These are phyloP conservation scores for Trematocara stigmaticum DNA, from an alignment of 2,113 vertebrate species.

Conservation along the genomic window DNA sequence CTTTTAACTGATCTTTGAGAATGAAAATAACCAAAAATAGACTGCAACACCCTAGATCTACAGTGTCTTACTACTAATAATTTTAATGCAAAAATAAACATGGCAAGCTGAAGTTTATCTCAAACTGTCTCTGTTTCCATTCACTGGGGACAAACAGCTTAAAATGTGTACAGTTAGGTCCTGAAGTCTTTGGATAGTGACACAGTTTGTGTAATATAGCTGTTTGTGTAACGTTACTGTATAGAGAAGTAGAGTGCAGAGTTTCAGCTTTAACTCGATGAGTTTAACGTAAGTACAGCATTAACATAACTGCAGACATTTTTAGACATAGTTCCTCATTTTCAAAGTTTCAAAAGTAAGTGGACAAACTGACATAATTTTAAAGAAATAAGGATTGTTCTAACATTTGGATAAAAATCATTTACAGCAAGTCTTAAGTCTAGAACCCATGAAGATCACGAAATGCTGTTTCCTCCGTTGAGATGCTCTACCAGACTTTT, in stretches of 20 bases:
- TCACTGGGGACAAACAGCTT: not conserved
- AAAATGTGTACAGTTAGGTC: not conserved
- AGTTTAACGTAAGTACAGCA: not conserved
- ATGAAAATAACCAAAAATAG: not conserved
- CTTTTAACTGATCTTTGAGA: not conserved
- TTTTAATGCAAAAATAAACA: not conserved
- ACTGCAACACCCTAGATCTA: not conserved
- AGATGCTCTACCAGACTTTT: not conserved
- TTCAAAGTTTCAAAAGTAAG: not conserved
- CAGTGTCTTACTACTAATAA: not conserved
- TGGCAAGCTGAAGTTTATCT: not conserved
- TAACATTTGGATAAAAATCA: not conserved
- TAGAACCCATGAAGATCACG: not conserved
- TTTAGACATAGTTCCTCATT: not conserved
- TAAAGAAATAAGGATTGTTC: not conserved
- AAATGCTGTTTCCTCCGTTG: fast-evolving
- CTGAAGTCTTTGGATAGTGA: not conserved
- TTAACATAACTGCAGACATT: not conserved
- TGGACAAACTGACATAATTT: not conserved
- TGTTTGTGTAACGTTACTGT: fast-evolving
- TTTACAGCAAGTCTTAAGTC: not conserved
- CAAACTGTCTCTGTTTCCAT: not conserved
- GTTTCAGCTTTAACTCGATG: not conserved
- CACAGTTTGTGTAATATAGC: not conserved
- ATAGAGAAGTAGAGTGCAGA: not conserved